Evolutionary conservation across 2,888 invertebrate genomes (phyloP).

Genomic region (Ectemnius lituratus): DNA sequence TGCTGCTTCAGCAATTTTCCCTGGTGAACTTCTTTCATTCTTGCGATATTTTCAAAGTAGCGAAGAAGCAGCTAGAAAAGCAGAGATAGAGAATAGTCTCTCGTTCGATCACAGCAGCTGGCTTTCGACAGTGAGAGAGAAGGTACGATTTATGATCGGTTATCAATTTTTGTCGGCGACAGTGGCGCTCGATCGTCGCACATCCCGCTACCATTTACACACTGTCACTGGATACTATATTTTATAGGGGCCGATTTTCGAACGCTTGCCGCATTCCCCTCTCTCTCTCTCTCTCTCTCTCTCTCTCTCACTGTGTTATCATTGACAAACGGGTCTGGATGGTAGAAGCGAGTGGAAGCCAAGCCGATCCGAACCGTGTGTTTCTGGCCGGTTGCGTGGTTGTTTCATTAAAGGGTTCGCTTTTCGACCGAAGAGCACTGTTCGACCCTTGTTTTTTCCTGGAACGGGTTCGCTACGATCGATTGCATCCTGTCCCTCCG

Average conservation of each 20-base stretch:
- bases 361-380: conserved; percentile 18
- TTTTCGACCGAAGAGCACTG: neutral
- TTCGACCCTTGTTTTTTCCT: no score
- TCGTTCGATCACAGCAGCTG: no score
- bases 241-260: neutral
- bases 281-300: no score
- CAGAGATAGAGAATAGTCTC: no score
- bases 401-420: conserved; percentile 3
- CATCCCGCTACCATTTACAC: neutral
- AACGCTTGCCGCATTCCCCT: neutral
- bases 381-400: neutral
- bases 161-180: conserved; percentile 5
- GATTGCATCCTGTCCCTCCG: neutral
- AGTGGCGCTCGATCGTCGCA: neutral
- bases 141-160: neutral
- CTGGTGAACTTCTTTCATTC: no score
- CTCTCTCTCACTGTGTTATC: no score
- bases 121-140: neutral
- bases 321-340: neutral
- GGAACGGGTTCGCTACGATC: neutral
- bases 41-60: no score
- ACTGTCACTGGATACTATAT: conserved; percentile 2
- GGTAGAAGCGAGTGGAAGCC: neutral
- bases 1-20: no score
- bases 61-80: no score